Conservation (phyloP, 2,797 vertebrate genomes). For the Prionace glauca region DNA sequence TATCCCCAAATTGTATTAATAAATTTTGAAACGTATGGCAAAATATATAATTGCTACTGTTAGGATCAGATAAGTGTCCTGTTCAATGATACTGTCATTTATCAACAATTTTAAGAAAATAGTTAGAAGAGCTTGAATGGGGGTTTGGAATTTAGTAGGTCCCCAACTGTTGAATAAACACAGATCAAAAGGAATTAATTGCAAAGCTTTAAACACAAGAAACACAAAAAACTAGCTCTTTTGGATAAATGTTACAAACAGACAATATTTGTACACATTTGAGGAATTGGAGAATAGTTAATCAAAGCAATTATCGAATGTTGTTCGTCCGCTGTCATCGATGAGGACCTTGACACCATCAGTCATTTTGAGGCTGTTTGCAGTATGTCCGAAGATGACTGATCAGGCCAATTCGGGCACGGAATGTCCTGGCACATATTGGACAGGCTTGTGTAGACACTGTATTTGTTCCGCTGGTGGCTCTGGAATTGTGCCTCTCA, state of each 20-base stretch:
- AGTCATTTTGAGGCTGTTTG: no score
- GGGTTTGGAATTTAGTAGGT: background rate
- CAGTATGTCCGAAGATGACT: no score
- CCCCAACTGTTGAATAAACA: background rate
- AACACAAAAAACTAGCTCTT: background rate
- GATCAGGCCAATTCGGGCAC: no score
- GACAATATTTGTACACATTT: background rate
- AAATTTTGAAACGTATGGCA: background rate
- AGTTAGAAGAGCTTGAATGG: background rate
- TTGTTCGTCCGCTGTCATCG: no score
- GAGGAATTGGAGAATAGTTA: background rate
- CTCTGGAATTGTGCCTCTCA: no score
- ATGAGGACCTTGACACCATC: no score
- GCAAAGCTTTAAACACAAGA: background rate
- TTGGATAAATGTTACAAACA: background rate
- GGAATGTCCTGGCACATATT: no score
- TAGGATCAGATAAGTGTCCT: background rate
- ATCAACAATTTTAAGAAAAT: background rate
- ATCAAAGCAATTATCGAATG: background rate
- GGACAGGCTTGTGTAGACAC: no score
- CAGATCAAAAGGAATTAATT: background rate
- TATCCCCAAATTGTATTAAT: background rate
- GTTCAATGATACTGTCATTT: background rate
- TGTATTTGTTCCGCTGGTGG: no score
- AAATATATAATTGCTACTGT: background rate